Percentiles rank a stretch among this genome's conserved stretches.
Evolutionary conservation across 2,888 invertebrate species (phyloP).

Genomic region (Xestoiulus laeticollis): DNA sequence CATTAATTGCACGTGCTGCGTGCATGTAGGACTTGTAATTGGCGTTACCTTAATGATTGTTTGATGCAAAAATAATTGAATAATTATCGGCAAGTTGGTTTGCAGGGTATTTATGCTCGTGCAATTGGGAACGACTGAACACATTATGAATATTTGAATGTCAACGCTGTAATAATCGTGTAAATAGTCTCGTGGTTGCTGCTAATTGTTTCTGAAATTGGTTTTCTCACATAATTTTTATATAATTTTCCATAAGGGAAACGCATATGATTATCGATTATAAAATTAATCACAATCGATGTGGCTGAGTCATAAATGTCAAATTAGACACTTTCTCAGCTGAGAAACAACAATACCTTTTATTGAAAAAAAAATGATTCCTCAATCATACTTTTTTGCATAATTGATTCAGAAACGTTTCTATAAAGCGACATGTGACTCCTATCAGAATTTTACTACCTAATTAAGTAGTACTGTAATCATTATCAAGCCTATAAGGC

Average conservation of each 20-base stretch:
- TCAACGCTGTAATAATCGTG: not conserved
- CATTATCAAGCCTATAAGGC: too few relatives aligned
- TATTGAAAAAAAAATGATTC: too few relatives aligned
- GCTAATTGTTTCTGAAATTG: not conserved
- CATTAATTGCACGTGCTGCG: not conserved
- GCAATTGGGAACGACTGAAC: not conserved
- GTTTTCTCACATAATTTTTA: not conserved
- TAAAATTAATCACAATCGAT: not conserved
- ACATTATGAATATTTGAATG: slow-evolving; percentile 2
- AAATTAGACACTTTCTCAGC: not conserved
- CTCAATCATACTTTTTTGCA: too few relatives aligned
- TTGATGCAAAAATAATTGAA: not conserved
- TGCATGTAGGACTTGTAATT: not conserved
- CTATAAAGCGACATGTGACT: too few relatives aligned
- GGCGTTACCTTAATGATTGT: not conserved
- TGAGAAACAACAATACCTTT: too few relatives aligned
- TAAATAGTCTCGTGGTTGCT: not conserved
- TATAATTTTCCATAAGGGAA: not conserved
- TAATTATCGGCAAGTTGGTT: not conserved
- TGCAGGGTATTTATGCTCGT: not conserved
- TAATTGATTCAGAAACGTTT: too few relatives aligned
- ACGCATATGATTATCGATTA: not conserved
- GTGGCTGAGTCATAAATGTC: not conserved
- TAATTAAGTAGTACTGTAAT: too few relatives aligned
- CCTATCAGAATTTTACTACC: too few relatives aligned